phyloP scores from a whole-genome alignment of 2,888 invertebrate species.

The Hylaea fasciaria region DNA sequence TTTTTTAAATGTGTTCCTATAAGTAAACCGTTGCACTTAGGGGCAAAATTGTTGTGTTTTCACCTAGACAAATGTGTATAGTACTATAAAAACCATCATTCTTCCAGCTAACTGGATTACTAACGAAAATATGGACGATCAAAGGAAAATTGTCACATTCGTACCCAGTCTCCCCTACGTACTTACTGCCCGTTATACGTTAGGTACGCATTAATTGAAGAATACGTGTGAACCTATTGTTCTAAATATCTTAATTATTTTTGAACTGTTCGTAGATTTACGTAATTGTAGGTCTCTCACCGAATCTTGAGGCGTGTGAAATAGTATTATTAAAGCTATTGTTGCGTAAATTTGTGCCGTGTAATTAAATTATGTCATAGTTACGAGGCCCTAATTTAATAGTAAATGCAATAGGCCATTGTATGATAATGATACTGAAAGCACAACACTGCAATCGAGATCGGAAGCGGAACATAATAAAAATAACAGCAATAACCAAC shows the following conservation, averaged over 20 bases:
- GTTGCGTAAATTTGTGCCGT: conserved; percentile 38
- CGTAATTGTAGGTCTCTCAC: conserved; percentile 46
- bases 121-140: no score
- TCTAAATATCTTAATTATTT: conserved; percentile 39
- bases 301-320: conserved; percentile 40
- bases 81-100: no score
- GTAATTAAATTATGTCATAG: neutral
- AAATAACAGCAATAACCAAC: no score
- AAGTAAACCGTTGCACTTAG: no score
- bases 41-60: no score
- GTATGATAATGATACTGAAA: neutral
- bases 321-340: conserved; percentile 36
- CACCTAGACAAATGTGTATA: no score
- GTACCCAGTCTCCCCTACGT: no score
- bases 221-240: conserved; percentile 44
- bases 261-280: conserved; percentile 39
- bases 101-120: no score
- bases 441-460: no score
- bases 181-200: conserved; percentile 23
- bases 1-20: no score
- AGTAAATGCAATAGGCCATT: neutral
- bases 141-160: no score
- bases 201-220: conserved; percentile 30
- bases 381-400: neutral
- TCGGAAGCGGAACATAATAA: no score